A percentile compares a stretch with the other conserved stretches of the same genome.
Evolutionary conservation across 2,113 vertebrate genomes (phyloP).

Genomic region (Vombatus ursinus): DNA sequence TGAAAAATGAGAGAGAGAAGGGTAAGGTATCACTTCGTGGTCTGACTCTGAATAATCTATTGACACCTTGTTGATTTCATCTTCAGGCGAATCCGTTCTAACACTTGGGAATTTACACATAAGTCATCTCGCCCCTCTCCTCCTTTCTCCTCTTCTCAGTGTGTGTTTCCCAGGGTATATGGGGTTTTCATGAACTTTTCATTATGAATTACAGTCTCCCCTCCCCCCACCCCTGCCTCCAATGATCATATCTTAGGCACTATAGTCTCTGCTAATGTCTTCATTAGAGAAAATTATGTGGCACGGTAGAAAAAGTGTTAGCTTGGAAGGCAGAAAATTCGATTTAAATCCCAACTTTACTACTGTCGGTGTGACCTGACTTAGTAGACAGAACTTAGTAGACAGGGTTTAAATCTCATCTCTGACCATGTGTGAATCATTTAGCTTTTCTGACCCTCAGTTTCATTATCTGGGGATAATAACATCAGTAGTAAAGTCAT

Average conservation of each 20-base stretch:
- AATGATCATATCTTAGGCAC: neutral
- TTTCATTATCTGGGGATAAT: neutral
- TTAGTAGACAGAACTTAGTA: neutral
- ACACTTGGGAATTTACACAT: neutral
- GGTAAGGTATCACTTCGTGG: neutral
- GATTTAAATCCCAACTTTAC: too few species aligned
- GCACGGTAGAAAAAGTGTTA: neutral
- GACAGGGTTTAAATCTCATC: slow-evolving; percentile 8
- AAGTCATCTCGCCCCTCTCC: neutral
- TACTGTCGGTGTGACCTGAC: too few species aligned
- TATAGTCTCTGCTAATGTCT: neutral
- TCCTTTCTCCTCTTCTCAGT: neutral
- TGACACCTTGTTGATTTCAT: neutral
- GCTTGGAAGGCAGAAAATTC: too few species aligned
- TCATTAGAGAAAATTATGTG: neutral
- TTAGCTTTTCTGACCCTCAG: neutral
- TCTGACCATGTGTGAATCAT: neutral
- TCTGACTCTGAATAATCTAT: too few species aligned
- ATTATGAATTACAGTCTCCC: too few species aligned
- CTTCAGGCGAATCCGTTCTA: neutral
- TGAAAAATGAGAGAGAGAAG: neutral
- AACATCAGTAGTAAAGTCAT: neutral
- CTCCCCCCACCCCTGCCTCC: neutral
- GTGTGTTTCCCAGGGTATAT: neutral
- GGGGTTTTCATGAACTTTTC: neutral